Evolutionary conservation across 1,140 invertebrate species (phyloP).

Genomic region (Drosophila obscura): DNA sequence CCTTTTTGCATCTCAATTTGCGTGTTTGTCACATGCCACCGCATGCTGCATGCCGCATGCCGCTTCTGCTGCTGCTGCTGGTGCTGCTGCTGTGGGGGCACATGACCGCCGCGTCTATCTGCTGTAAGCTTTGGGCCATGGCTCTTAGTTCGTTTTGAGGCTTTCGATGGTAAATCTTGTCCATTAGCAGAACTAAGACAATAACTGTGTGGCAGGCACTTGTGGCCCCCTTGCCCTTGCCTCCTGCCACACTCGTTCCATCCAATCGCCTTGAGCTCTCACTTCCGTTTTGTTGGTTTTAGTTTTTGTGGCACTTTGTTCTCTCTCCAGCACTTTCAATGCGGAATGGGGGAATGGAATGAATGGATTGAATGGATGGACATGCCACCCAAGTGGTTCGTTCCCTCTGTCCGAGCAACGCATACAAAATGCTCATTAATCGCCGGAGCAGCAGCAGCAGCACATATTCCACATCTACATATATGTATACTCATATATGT

Average conservation of each 20-base stretch:
- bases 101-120: not conserved
- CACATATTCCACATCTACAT: not conserved
- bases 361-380: not conserved
- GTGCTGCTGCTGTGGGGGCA: too few species aligned
- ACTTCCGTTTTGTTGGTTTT: slow-evolving; percentile 49
- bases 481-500: slow-evolving; percentile 4
- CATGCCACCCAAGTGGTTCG: slow-evolving; percentile 57
- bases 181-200: slow-evolving; percentile 49
- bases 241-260: not conserved
- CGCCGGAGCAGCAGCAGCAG: slow-evolving; percentile 24
- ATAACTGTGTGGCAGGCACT: slow-evolving; percentile 17
- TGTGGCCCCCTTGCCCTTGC: not conserved
- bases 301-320: too few species aligned
- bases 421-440: slow-evolving; percentile 80
- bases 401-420: slow-evolving; percentile 48
- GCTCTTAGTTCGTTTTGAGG: slow-evolving; percentile 26
- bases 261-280: slow-evolving; percentile 29
- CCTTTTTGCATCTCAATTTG: slow-evolving; percentile 1
- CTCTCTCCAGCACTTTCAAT: not conserved
- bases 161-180: slow-evolving; percentile 31
- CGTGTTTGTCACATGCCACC: too few species aligned
- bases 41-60: too few species aligned
- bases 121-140: slow-evolving; percentile 31
- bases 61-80: too few species aligned
- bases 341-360: not conserved